These are phyloP conservation scores for Telmatherina bonti DNA, from an alignment of 2,797 vertebrate species.

Conservation along the genomic window DNA sequence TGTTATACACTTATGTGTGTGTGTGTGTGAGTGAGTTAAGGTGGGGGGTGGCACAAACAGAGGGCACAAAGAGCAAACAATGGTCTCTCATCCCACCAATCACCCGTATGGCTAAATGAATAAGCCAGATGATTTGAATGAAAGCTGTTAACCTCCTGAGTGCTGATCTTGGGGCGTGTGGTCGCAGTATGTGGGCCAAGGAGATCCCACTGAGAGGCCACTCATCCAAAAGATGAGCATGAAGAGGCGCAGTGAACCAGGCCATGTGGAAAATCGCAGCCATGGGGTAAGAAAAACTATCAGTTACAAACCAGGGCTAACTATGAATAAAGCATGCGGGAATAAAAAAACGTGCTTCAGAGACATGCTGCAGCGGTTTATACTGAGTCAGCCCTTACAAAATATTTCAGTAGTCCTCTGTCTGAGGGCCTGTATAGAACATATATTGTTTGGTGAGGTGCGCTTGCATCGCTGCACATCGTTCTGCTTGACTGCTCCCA, in stretches of 20 bases:
- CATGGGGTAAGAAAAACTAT: slow-evolving; percentile 80
- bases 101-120: slow-evolving; percentile 53
- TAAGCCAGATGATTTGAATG: slow-evolving; percentile 57
- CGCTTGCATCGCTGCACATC: slow-evolving; percentile 25
- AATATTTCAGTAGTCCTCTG: slow-evolving; percentile 20
- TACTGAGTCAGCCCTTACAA: slow-evolving; percentile 8
- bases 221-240: slow-evolving; percentile 69
- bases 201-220: slow-evolving; percentile 56
- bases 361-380: slow-evolving; percentile 16
- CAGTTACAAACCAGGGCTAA: slow-evolving; percentile 73
- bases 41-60: slow-evolving; percentile 23
- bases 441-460: slow-evolving; percentile 29
- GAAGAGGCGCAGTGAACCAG: slow-evolving; percentile 74
- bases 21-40: slow-evolving; percentile 1
- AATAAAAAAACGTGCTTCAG: slow-evolving; percentile 19
- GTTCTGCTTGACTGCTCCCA: slow-evolving; percentile 65
- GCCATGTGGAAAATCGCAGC: slow-evolving; percentile 81
- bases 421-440: slow-evolving; percentile 25
- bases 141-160: slow-evolving; percentile 72
- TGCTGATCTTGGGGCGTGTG: slow-evolving; percentile 58
- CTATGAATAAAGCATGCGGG: slow-evolving; percentile 71
- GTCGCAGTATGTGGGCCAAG: slow-evolving; percentile 76
- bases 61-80: slow-evolving; percentile 64
- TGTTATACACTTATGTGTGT: slow-evolving; percentile 42
- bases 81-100: slow-evolving; percentile 46